Conservation (phyloP, 2,113 vertebrate genomes). For the Fregata magnificens region DNA sequence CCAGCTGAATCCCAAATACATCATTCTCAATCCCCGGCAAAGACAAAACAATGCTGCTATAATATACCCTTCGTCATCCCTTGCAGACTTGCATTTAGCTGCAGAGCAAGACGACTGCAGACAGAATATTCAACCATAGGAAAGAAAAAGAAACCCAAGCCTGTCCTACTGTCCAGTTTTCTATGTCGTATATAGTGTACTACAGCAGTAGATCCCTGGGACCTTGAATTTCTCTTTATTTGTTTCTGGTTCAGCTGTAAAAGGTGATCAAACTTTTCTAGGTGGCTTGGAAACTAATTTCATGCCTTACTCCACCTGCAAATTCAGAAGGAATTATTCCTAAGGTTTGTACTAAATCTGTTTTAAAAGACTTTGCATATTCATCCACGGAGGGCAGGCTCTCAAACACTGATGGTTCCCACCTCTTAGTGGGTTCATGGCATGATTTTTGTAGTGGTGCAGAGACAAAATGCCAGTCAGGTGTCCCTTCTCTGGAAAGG, state of each 20-base stretch:
- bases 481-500: neutral
- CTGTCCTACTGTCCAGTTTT: neutral
- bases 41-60: constrained; percentile 42
- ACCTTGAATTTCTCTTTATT: neutral
- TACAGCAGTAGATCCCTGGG: neutral
- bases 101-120: neutral
- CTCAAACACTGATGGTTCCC: neutral
- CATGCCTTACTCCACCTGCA: neutral
- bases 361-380: neutral
- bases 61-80: neutral
- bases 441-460: neutral
- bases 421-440: neutral
- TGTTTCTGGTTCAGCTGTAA: neutral
- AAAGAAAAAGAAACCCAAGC: neutral
- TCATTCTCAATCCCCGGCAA: constrained; percentile 39
- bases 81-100: constrained; percentile 14
- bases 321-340: neutral
- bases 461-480: neutral
- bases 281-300: neutral
- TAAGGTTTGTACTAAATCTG: neutral
- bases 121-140: neutral
- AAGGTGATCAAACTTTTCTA: neutral
- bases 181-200: neutral
- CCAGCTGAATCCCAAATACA: constrained; percentile 58
- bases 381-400: neutral